A percentile compares a stretch with the other conserved stretches of the same genome.
Conservation (phyloP, 2,113 vertebrate genomes). For the Laterallus jamaicensis region DNA sequence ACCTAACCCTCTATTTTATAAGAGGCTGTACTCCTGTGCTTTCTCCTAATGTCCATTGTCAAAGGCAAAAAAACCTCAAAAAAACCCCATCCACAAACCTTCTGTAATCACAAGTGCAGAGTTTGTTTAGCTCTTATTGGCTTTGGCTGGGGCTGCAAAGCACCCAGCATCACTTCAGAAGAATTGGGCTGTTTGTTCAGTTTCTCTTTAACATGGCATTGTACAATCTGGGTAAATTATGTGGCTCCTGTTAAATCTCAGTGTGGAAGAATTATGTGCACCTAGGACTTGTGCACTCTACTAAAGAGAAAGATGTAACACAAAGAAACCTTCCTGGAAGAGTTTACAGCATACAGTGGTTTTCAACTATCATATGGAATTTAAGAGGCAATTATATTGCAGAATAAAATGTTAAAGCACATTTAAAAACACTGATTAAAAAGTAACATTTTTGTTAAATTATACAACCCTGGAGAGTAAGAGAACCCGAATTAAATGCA, state of each 20-base stretch:
- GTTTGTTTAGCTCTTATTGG: fast-evolving
- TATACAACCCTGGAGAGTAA: not conserved
- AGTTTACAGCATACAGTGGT: not conserved
- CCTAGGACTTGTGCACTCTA: not conserved
- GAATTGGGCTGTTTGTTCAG: not conserved
- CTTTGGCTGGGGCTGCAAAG: not conserved
- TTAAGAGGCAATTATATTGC: not conserved
- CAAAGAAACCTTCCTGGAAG: not conserved
- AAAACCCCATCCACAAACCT: not conserved
- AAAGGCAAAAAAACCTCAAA: not conserved
- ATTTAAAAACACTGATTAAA: not conserved
- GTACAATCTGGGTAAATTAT: not conserved
- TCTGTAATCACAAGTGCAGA: not conserved
- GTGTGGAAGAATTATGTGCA: not conserved
- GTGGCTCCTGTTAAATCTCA: not conserved
- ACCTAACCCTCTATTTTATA: not conserved
- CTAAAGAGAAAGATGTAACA: not conserved
- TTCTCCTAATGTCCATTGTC: not conserved
- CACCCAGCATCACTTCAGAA: not conserved
- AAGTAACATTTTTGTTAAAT: not conserved
- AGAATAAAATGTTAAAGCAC: not conserved
- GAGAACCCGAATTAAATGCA: not conserved
- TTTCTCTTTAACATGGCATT: not conserved
- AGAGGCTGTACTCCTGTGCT: not conserved
- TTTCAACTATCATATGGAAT: not conserved